Percentiles rank a stretch among this genome's conserved stretches.
phyloP scores from a whole-genome alignment of 2,888 invertebrate genomes.

The Eulithis testata region DNA sequence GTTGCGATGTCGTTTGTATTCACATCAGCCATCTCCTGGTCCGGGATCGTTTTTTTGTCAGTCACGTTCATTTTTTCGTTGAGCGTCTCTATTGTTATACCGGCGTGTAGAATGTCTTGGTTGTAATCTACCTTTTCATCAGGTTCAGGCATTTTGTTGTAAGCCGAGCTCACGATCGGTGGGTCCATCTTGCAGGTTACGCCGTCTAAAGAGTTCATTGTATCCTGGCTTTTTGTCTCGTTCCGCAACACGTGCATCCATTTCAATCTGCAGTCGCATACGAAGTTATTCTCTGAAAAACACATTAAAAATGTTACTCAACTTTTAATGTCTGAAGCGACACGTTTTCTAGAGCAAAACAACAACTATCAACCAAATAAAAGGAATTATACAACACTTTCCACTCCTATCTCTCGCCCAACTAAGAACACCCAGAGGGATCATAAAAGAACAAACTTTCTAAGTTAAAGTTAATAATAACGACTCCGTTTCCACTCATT shows the following conservation, averaged over 20 bases:
- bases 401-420: conserved; percentile 52
- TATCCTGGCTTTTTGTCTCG: conserved; percentile 89
- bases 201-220: conserved; percentile 88
- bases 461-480: conserved; percentile 71
- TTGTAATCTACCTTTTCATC: conserved; percentile 68
- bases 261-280: conserved; percentile 92
- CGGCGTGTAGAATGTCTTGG: conserved; percentile 68
- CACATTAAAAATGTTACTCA: conserved; percentile 7
- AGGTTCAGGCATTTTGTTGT: conserved; percentile 72
- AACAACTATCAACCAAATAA: conserved; percentile 47
- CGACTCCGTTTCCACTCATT: conserved; percentile 67
- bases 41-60: conserved; percentile 59
- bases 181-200: conserved; percentile 88
- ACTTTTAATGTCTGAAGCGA: conserved; percentile 11
- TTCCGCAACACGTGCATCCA: conserved; percentile 91
- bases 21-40: conserved; percentile 55
- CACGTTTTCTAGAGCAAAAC: conserved; percentile 23
- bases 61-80: conserved; percentile 68
- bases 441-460: conserved; percentile 73
- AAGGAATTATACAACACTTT: conserved; percentile 54
- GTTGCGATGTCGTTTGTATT: conserved; percentile 56
- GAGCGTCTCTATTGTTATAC: conserved; percentile 67
- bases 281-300: conserved; percentile 91
- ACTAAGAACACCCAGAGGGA: conserved; percentile 67
- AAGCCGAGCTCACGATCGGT: conserved; percentile 75